These are phyloP conservation scores for Heliconius himera DNA, from an alignment of 1,140 invertebrate species.

Conservation along the genomic window DNA sequence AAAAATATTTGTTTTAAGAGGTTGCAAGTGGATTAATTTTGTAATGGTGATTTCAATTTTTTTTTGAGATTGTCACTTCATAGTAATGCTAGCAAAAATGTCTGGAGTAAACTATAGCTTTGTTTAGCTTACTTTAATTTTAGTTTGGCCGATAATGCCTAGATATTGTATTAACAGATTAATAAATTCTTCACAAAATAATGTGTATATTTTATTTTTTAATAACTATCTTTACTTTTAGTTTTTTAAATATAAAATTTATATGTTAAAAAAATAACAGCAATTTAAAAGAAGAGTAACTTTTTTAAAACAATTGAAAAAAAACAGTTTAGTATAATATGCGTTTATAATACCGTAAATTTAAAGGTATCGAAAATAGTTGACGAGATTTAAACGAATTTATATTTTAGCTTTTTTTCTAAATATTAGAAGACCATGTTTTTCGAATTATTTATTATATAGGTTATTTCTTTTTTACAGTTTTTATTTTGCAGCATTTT, in stretches of 20 bases:
- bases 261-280: not conserved
- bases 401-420: too few relatives aligned
- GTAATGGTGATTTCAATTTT: not conserved
- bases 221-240: not conserved
- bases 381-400: too few relatives aligned
- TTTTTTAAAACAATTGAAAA: too few relatives aligned
- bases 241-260: not conserved
- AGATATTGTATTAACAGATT: slow-evolving; percentile 46
- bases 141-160: slow-evolving; percentile 29
- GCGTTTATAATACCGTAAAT: too few relatives aligned
- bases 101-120: slow-evolving; percentile 24
- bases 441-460: too few relatives aligned
- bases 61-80: not conserved
- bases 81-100: slow-evolving; percentile 38
- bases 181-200: slow-evolving; percentile 42
- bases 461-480: too few relatives aligned
- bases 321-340: too few relatives aligned
- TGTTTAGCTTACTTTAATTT: slow-evolving; percentile 33
- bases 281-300: too few relatives aligned
- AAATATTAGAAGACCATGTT: too few relatives aligned
- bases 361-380: too few relatives aligned
- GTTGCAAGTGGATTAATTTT: not conserved
- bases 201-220: not conserved
- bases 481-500: too few relatives aligned
- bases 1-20: not conserved